Percentiles rank a stretch among this genome's conserved stretches.
Evolutionary conservation across 2,888 invertebrate species (phyloP).

Genomic region (Lomographa bimaculata): DNA sequence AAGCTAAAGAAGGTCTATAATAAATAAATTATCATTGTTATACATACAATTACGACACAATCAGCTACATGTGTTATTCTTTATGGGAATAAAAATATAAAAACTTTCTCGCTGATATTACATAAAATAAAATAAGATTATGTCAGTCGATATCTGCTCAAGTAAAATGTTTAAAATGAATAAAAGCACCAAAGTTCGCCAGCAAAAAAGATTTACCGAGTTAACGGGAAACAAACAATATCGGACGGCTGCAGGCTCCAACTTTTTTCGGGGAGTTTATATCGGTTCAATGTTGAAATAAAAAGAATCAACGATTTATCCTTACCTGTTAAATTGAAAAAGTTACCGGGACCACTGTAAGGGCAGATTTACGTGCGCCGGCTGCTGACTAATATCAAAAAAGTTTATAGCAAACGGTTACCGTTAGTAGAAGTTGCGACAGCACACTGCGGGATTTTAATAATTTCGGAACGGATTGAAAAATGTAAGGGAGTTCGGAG

Average conservation of each 20-base stretch:
- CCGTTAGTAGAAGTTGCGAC: conserved; percentile 47
- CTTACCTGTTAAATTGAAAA: conserved; percentile 84
- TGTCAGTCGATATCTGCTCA: too few relatives aligned
- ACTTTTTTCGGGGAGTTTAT: conserved; percentile 71
- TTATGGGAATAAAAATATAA: too few relatives aligned
- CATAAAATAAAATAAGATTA: too few relatives aligned
- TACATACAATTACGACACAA: too few relatives aligned
- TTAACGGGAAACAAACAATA: conserved; percentile 69
- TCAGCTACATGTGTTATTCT: too few relatives aligned
- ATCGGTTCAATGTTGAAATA: conserved; percentile 80
- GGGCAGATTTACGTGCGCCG: conserved; percentile 79
- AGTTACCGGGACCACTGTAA: conserved; percentile 77
- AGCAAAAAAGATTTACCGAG: conserved; percentile 59
- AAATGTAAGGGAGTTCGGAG: conserved; percentile 39
- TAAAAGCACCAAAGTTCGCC: conserved; percentile 39
- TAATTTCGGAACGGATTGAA: conserved; percentile 64
- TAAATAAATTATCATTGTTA: too few relatives aligned
- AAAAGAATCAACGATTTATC: conserved; percentile 82
- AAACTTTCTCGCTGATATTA: too few relatives aligned
- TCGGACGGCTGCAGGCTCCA: conserved; percentile 51
- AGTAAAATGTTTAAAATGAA: too few relatives aligned
- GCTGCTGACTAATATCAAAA: conserved; percentile 80
- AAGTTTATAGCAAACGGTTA: conserved; percentile 73
- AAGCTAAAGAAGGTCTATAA: too few relatives aligned
- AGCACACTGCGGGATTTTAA: conserved; percentile 57